phyloP scores from a whole-genome alignment of 2,113 vertebrate genomes.

The Tragulus kanchil region DNA sequence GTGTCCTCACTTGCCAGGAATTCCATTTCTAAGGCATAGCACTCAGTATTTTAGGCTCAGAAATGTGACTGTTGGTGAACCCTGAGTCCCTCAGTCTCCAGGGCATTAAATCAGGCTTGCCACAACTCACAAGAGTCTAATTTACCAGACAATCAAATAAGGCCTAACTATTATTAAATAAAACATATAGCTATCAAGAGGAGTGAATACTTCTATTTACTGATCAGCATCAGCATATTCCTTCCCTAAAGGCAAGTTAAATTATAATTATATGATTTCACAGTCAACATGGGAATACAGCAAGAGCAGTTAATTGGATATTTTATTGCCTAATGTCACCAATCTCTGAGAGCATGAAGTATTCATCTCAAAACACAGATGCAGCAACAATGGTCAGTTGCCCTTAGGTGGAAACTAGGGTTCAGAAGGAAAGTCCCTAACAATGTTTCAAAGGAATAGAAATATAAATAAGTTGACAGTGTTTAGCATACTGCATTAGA shows the following conservation, averaged over 20 bases:
- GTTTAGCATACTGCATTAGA: neutral
- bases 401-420: neutral
- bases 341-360: neutral
- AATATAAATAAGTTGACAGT: neutral
- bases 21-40: neutral
- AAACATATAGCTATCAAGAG: slow-evolving; percentile 69
- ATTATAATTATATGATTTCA: slow-evolving; percentile 76
- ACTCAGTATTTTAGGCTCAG: neutral
- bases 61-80: neutral
- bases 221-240: slow-evolving; percentile 76
- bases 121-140: slow-evolving; percentile 27
- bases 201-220: slow-evolving; percentile 68
- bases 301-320: slow-evolving; percentile 66
- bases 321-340: slow-evolving; percentile 63
- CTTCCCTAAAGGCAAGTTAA: slow-evolving; percentile 71
- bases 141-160: slow-evolving; percentile 63
- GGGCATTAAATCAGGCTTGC: neutral
- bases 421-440: neutral
- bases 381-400: neutral
- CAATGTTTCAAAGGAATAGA: neutral
- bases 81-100: neutral
- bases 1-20: neutral
- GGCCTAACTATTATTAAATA: slow-evolving; percentile 77
- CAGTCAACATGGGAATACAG: slow-evolving; percentile 75
- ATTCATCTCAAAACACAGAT: neutral